Base-by-base conservation (phyloP, 2,888 invertebrate species). In the Melangyna quadrimaculata region DNA sequence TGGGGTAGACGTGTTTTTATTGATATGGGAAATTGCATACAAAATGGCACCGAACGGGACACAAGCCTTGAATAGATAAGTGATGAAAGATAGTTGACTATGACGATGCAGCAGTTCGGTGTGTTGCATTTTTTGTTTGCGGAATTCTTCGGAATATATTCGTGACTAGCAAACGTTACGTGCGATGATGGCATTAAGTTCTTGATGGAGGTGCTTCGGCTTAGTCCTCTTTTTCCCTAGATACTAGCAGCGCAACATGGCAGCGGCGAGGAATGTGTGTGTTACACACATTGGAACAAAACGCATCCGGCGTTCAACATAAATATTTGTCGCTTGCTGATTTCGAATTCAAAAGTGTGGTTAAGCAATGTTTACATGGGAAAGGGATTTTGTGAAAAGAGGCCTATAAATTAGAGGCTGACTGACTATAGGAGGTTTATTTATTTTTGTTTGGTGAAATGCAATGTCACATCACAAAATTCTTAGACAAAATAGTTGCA, bases 281-380 rank as follows among this genome's bases (percentile, higher is more conserved):
- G 22, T 5, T 51, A 70, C 48, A 63, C 48, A 67, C 73, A 63
- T 61, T 75, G 72, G 63, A 86, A 81, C 86, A 80, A 86, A 81
- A 86, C 77, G 86, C 86, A 86, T 86, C 86, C 80, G 80, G 86
- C 73, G 78, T 86, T 86, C 70, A 86, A 86, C 86, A 86, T 86
- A 86, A 86, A 86, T 86, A 86, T 86, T 80, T 86, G 86, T 78
- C 73, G 73, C 86, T 77, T 57, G 86, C 86, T 86, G 86, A 80
- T 86, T 86, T 86, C 77, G 70, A 77, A 86, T 86, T 86, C 80
- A 86, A 80, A 81, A 80, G 69, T 81, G 77, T 81, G 73, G 77
- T 72, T 86, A 78, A 78, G 77, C 80, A 73, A 80, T 86, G 86
- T 86, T 86, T 86, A 77, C 80, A 79, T 63, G 71, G 67, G 65